phyloP scores from a whole-genome alignment of 2,888 invertebrate species.

The Diarsia brunnea region DNA sequence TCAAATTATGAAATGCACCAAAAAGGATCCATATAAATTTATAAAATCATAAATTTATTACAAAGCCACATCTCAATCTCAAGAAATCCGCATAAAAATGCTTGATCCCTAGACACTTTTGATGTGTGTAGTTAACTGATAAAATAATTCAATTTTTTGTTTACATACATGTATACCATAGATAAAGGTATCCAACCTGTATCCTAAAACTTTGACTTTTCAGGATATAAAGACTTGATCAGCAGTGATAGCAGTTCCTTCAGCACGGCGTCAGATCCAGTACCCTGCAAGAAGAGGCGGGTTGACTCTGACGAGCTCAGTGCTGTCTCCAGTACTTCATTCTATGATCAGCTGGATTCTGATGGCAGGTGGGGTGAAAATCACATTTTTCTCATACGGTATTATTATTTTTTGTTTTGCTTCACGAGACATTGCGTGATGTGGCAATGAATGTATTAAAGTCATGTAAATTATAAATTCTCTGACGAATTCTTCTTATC shows the following conservation, averaged over 20 bases:
- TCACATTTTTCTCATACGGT: not conserved
- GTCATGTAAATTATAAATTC: no score
- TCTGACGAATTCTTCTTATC: no score
- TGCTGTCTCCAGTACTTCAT: constrained; percentile 68
- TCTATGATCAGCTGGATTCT: constrained; percentile 74
- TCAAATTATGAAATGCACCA: no score
- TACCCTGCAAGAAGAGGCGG: constrained; percentile 78
- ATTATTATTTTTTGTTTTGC: no score
- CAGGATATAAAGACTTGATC: constrained; percentile 82
- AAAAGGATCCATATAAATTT: no score
- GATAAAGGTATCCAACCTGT: not conserved
- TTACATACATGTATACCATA: not conserved
- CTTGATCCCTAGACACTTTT: no score
- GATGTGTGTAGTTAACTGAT: no score
- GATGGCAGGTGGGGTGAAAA: constrained; percentile 72
- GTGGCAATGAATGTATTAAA: no score
- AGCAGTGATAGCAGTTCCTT: constrained; percentile 69
- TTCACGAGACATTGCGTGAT: no score
- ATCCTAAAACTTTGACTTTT: not conserved
- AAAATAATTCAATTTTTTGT: not conserved
- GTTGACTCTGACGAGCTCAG: constrained; percentile 77
- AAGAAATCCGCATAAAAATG: no score
- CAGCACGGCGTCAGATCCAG: constrained; percentile 57
- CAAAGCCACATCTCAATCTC: no score
- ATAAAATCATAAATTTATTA: no score